A percentile compares a stretch with the other conserved stretches of the same genome.
phyloP scores from a whole-genome alignment of 1,140 invertebrate genomes.

The Drosophila funebris region DNA sequence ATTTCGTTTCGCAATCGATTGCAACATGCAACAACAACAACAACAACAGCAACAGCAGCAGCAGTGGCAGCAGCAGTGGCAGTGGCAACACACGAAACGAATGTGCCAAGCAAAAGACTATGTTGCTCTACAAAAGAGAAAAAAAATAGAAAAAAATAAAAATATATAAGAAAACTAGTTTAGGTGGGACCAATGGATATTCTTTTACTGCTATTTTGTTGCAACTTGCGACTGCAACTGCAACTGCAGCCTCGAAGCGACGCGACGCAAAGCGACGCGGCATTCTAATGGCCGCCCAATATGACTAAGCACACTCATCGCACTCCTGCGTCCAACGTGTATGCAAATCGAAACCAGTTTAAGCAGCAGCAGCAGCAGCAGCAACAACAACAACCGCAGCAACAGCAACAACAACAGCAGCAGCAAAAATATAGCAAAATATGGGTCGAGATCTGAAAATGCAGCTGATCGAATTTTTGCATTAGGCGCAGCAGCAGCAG shows the following conservation, averaged over 20 bases:
- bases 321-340: slow-evolving; percentile 78
- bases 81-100: slow-evolving; percentile 68
- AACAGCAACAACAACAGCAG: slow-evolving; percentile 35
- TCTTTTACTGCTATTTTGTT: slow-evolving; percentile 81
- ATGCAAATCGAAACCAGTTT: slow-evolving; percentile 83
- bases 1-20: slow-evolving; percentile 82
- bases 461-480: slow-evolving; percentile 83
- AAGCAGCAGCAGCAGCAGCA: slow-evolving; percentile 38
- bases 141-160: background rate
- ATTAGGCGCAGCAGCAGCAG: slow-evolving; percentile 78
- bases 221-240: slow-evolving; percentile 40
- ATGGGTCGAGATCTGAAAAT: slow-evolving; percentile 83
- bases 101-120: slow-evolving; percentile 62
- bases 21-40: slow-evolving; percentile 74
- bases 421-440: slow-evolving; percentile 74
- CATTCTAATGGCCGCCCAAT: slow-evolving; percentile 84
- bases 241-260: slow-evolving; percentile 58
- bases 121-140: slow-evolving; percentile 69
- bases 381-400: slow-evolving; percentile 43
- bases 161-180: slow-evolving; percentile 71
- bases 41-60: slow-evolving; percentile 37
- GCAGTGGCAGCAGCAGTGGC: slow-evolving; percentile 28
- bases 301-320: slow-evolving; percentile 83
- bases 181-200: slow-evolving; percentile 83
- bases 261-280: slow-evolving; percentile 39